These are phyloP conservation scores for Garra rufa DNA, from an alignment of 2,113 vertebrate genomes.

Conservation along the genomic window DNA sequence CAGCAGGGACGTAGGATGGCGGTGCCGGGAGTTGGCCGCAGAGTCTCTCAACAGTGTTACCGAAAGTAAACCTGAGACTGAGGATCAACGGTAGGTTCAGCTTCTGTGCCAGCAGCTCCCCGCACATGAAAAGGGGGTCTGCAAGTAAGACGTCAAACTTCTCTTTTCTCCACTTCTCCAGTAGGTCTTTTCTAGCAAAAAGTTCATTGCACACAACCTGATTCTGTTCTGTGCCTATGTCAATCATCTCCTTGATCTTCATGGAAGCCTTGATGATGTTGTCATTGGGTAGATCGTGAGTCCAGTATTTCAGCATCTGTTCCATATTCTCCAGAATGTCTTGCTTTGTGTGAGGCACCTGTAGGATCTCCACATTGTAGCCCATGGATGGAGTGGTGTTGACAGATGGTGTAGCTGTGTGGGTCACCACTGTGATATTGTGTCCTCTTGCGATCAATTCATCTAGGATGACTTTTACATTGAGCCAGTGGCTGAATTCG, in stretches of 20 bases:
- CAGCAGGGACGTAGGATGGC: conserved; percentile 70
- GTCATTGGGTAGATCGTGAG: conserved; percentile 49
- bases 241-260: conserved; percentile 49
- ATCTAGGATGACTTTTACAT: conserved; percentile 62
- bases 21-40: conserved; percentile 69
- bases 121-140: conserved; percentile 63
- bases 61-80: conserved; percentile 63
- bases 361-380: conserved; percentile 41
- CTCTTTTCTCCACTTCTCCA: conserved; percentile 67
- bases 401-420: conserved; percentile 39
- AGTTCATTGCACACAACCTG: not conserved
- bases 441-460: conserved; percentile 61
- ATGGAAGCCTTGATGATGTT: conserved; percentile 49
- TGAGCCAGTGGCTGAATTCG: conserved; percentile 74
- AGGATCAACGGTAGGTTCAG: conserved; percentile 70
- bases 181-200: conserved; percentile 63
- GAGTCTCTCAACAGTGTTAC: conserved; percentile 59
- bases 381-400: not conserved
- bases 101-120: conserved; percentile 69
- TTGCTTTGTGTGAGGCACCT: conserved; percentile 46
- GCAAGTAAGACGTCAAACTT: conserved; percentile 59
- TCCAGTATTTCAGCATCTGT: conserved; percentile 51
- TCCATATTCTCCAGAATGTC: conserved; percentile 38
- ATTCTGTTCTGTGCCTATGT: conserved; percentile 9
- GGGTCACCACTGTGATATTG: conserved; percentile 64